These are phyloP conservation scores for Todiramphus saurophagus DNA, from an alignment of 2,113 vertebrate genomes.

Conservation along the genomic window DNA sequence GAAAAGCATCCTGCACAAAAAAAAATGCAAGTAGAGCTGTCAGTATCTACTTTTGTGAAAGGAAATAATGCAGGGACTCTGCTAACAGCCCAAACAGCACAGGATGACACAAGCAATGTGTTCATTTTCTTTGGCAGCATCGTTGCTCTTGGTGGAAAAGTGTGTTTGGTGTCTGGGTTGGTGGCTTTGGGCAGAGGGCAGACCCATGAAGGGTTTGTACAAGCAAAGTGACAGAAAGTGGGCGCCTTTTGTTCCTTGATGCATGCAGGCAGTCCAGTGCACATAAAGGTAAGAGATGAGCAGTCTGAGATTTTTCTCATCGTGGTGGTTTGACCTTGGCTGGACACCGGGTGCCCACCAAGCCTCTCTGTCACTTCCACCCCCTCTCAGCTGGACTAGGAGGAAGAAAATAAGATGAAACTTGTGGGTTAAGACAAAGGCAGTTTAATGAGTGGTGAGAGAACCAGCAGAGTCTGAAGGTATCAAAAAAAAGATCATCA, in stretches of 20 bases:
- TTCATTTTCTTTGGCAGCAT: neutral
- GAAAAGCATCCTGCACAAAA: neutral
- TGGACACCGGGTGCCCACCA: too few species aligned
- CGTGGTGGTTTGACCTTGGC: too few species aligned
- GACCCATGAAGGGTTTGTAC: fast-evolving
- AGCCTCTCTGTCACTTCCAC: too few species aligned
- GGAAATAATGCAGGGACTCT: neutral
- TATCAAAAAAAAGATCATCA: neutral
- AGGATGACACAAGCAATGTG: neutral
- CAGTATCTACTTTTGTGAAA: neutral
- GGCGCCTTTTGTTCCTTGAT: neutral
- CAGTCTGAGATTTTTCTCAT: neutral
- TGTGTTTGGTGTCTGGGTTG: neutral
- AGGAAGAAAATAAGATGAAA: too few species aligned
- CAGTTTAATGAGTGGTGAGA: neutral
- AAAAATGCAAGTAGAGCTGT: neutral
- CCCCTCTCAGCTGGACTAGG: too few species aligned
- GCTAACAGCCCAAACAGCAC: neutral
- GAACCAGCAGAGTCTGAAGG: neutral
- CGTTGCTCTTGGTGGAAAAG: neutral
- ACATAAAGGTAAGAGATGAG: neutral
- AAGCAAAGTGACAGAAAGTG: neutral
- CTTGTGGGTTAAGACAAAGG: too few species aligned
- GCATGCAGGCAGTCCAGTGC: neutral
- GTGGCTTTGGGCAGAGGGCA: neutral